Conservation (phyloP, 2,113 vertebrate species). For the Scartelaos histophorus region DNA sequence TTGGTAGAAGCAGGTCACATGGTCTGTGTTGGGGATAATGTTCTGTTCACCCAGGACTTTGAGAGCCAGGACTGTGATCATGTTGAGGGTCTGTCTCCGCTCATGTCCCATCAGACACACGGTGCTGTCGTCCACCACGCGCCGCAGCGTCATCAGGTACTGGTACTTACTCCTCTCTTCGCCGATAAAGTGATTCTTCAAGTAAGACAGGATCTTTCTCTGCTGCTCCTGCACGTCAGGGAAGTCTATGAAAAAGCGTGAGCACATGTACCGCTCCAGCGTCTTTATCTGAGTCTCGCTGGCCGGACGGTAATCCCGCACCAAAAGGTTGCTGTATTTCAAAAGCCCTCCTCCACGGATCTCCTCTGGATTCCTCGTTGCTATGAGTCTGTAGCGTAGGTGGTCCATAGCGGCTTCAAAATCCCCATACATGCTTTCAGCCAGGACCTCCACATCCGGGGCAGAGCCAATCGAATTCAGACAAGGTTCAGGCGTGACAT, state of each 20-base stretch:
- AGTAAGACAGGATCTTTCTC: slow-evolving; percentile 93
- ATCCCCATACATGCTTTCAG: slow-evolving; percentile 95
- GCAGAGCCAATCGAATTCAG: slow-evolving; percentile 41
- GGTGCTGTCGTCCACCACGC: slow-evolving; percentile 91
- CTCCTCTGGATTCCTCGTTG: slow-evolving; percentile 92
- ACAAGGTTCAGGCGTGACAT: slow-evolving; percentile 36
- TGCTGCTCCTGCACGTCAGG: slow-evolving; percentile 91
- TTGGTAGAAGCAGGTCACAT: slow-evolving; percentile 94
- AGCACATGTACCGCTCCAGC: slow-evolving; percentile 97
- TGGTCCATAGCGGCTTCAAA: slow-evolving; percentile 92
- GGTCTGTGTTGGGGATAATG: slow-evolving; percentile 88
- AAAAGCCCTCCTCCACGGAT: slow-evolving; percentile 94
- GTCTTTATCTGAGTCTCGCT: slow-evolving; percentile 90
- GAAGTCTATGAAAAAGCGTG: slow-evolving; percentile 98
- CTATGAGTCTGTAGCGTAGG: slow-evolving; percentile 87
- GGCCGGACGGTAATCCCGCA: slow-evolving; percentile 89
- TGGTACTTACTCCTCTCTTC: slow-evolving; percentile 96
- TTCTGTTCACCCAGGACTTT: slow-evolving; percentile 94
- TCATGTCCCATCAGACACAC: slow-evolving; percentile 94
- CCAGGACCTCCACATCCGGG: slow-evolving; percentile 79
- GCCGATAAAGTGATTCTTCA: slow-evolving; percentile 94
- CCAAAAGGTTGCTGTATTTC: slow-evolving; percentile 94
- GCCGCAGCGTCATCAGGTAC: slow-evolving; percentile 92
- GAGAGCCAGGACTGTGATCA: slow-evolving; percentile 92
- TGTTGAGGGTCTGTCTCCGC: slow-evolving; percentile 90